A percentile compares a stretch with the other conserved stretches of the same genome.
These are phyloP conservation scores for Peromyscus polionotus DNA, from an alignment of 2,113 vertebrate genomes.

Conservation along the genomic window DNA sequence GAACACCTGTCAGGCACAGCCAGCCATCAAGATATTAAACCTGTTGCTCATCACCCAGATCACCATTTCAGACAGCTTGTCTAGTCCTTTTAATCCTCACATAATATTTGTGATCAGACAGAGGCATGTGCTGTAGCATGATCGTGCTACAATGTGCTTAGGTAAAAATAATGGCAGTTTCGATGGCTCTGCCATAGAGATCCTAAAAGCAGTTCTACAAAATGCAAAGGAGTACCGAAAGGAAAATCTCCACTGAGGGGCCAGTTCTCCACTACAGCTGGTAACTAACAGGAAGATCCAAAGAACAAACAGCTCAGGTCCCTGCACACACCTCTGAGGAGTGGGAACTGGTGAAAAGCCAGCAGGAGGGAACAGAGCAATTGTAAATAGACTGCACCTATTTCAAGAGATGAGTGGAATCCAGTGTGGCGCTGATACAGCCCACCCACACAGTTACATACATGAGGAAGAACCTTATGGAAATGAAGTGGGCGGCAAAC, in stretches of 20 bases:
- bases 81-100: constrained; percentile 43
- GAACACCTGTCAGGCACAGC: neutral
- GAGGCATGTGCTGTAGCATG: constrained; percentile 21
- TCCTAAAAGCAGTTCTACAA: constrained; percentile 64
- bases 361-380: constrained; percentile 63
- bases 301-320: constrained; percentile 71
- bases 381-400: constrained; percentile 41
- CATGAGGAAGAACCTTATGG: constrained; percentile 60
- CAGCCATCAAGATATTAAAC: neutral
- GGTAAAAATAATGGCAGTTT: constrained; percentile 63
- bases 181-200: constrained; percentile 44
- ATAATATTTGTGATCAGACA: constrained; percentile 60
- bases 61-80: constrained; percentile 33
- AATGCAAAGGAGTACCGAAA: constrained; percentile 60
- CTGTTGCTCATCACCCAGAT: neutral
- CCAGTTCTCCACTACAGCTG: constrained; percentile 16
- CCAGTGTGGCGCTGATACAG: constrained; percentile 21
- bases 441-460: constrained; percentile 55
- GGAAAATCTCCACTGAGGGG: neutral
- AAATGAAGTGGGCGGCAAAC: neutral
- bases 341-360: constrained; percentile 48
- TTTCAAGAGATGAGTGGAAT: constrained; percentile 62
- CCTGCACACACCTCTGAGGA: constrained; percentile 24
- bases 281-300: constrained; percentile 54
- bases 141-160: constrained; percentile 18